A percentile compares a stretch with the other conserved stretches of the same genome.
Conservation (phyloP, 2,888 invertebrate genomes). For the Crepidodera aurea region DNA sequence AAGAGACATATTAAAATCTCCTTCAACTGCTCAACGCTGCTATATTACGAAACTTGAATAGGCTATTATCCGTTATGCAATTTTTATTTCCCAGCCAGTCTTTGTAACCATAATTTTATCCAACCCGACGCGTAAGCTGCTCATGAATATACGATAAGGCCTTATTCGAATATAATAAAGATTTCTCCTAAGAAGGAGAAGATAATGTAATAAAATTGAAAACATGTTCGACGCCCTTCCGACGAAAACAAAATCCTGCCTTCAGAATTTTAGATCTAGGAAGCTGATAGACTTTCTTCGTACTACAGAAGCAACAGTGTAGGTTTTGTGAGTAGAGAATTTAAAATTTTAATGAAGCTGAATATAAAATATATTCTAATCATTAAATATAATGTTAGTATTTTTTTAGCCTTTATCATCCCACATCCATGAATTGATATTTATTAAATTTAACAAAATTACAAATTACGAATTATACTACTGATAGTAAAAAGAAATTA, state of each 20-base stretch:
- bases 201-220: slow-evolving; percentile 30
- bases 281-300: too few species aligned
- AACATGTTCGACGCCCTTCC: slow-evolving; percentile 17
- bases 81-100: slow-evolving; percentile 12
- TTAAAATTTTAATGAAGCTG: too few species aligned
- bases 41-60: neutral
- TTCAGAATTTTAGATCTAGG: too few species aligned
- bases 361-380: too few species aligned
- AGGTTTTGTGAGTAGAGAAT: too few species aligned
- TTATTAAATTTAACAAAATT: too few species aligned
- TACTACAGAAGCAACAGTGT: too few species aligned
- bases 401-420: too few species aligned
- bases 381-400: too few species aligned
- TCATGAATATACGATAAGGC: slow-evolving; percentile 35
- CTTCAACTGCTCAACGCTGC: neutral
- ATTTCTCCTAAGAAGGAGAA: slow-evolving; percentile 20
- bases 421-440: too few species aligned
- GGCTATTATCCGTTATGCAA: slow-evolving; percentile 12
- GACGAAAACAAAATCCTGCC: slow-evolving; percentile 22
- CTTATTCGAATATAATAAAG: slow-evolving; percentile 33
- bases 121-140: slow-evolving; percentile 16
- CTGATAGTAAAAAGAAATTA: too few species aligned
- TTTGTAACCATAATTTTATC: slow-evolving; percentile 20
- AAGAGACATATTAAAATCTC: neutral
- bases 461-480: too few species aligned